Evolutionary conservation across 2,797 vertebrate species (phyloP), one percentile per base, ranked within the genome.

Genomic region (Rhinichthys osculus): DNA sequence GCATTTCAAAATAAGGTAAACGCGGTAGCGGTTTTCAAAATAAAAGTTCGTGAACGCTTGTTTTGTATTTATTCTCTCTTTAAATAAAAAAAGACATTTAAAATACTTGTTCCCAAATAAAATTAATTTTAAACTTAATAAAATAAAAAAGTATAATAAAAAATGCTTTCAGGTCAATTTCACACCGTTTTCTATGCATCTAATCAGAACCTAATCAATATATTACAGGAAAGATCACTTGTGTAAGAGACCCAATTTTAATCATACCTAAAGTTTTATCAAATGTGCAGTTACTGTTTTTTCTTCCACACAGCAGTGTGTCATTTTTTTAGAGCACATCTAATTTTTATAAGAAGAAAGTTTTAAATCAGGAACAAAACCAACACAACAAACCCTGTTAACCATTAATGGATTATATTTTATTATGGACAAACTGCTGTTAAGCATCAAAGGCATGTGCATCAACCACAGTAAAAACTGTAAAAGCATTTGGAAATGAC

Each of bases 291-390:
- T 50, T 33, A 13, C 9, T 33, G 9, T 52, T 74, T 38, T 77
- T 38, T 7, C 6, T 38, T 38, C 23, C 5, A 38, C 3, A n/a
- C 50, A 23, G 33, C 10, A 76, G 10, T 14, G 52, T 7, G 27
- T 17, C 2, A 90, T 94, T 94, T 87, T 27, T 5, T 17, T 94
- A 90, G 50, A 44, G 10, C 42, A 44, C 44, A 13, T 44, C 42
- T n/a, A 2, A 17, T 69, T 69, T 69, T 81, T 38, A 89, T 91
- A 91, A 89, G 50, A 86, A 89, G 89, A 90, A 14, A 5, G 30
- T 40, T 35, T 11, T 13, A 80, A 33, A 4, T 42, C 72, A 40
- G 35, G 17, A 70, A 47, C 23, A 42, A 38, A 83, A 62, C 38
- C 40, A 40, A 44, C 33, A 64, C n/a, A 78, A 62, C 27, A 14